Base-by-base conservation (phyloP, 2,113 vertebrate species). In the Hirundichthys speculiger region DNA sequence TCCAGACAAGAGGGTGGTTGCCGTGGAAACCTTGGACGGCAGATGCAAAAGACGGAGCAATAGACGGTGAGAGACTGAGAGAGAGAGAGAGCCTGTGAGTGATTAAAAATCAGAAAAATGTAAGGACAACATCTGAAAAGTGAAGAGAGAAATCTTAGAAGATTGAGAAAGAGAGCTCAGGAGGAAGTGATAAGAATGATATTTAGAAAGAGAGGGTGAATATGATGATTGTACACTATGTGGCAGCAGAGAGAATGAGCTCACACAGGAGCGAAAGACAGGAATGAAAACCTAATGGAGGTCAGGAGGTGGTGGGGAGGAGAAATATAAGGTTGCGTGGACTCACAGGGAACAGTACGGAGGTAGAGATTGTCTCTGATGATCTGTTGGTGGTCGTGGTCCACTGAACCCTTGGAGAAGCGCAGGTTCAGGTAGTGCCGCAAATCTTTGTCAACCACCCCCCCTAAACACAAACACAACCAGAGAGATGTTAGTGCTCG, bases 351-450 rank as follows among this genome's bases (percentile, higher is more conserved):
- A 88, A 99, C 95, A 0, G 97, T 99, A 76, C 98, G 96, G 92
- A 99, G 96, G 95, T 99, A 99, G 90, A 99, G 96, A 85, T 99
- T 99, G 93, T 99, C 98, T 84, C 98, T 94, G 88, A 99, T 99
- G 89, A 98, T 99, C 93, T 99, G 98, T 86, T 99, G 98, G 64
- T 99, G 96, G 88, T 99, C 97, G 90, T 99, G 97, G 91, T 99
- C 98, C 80, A 98, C 95, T 0, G 98, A 99, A 72, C 98, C 96
- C 82, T 99, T 99, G 90, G 98, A 97, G 92, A 99, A 99, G 65
- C 97, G 94, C 64, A 98, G 93, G 90, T 99, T 99, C 94, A 99
- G 97, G 95, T 99, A 99, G 95, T 97, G 98, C 82, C 97, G 96
- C 83, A 99, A 95, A 91, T 99, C 98, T 82, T 99, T 99, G 93